Evolutionary conservation across 2,888 invertebrate species (phyloP).

Genomic region (Perizoma affinitatum): DNA sequence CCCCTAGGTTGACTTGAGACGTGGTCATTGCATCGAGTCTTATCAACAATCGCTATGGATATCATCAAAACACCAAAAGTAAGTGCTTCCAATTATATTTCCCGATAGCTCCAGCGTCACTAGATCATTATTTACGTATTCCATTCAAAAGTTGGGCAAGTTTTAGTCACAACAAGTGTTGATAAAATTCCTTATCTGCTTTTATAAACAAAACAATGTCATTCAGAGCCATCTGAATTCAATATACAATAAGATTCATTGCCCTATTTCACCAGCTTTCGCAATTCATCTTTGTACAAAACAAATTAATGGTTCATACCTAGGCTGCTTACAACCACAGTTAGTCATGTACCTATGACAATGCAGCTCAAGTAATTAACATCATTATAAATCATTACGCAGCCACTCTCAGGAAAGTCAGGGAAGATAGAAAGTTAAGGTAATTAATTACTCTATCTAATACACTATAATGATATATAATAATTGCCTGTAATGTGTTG

Average conservation of each 20-base stretch:
- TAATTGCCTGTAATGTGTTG: too few species aligned
- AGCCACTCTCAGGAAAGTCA: too few species aligned
- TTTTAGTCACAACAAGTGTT: conserved; percentile 12
- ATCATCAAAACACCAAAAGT: conserved; percentile 77
- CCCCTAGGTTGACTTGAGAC: conserved; percentile 46
- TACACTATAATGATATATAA: too few species aligned
- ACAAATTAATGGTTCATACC: too few species aligned
- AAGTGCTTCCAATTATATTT: conserved; percentile 34
- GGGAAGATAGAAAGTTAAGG: too few species aligned
- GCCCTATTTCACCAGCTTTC: neutral
- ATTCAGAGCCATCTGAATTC: neutral
- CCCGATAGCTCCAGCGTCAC: neutral
- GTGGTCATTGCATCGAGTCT: conserved; percentile 67
- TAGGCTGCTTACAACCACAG: too few species aligned
- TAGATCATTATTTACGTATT: conserved; percentile 1
- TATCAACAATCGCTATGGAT: conserved; percentile 63
- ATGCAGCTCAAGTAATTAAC: too few species aligned
- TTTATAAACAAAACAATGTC: conserved; percentile 21
- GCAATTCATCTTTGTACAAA: neutral
- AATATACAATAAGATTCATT: neutral
- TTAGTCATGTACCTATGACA: too few species aligned
- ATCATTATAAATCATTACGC: too few species aligned
- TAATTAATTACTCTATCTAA: too few species aligned
- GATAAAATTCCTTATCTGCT: conserved; percentile 4
- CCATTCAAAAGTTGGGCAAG: neutral